These are phyloP conservation scores for Tetranychus piercei DNA, from an alignment of 2,888 invertebrate species.

Conservation along the genomic window DNA sequence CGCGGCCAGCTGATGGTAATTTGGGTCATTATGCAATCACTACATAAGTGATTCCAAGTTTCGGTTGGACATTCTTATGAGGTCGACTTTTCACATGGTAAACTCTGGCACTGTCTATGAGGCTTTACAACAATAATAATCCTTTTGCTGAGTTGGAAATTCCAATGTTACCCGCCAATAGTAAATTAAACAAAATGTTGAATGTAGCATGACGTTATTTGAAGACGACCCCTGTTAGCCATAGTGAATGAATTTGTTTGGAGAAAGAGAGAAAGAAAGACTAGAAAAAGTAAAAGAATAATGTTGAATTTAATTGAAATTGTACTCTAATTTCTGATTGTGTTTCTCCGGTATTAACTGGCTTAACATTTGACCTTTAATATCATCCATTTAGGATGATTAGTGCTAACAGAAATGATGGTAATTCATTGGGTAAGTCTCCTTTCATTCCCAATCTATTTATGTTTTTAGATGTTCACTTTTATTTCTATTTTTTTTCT, in stretches of 20 bases:
- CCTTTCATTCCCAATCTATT: background rate
- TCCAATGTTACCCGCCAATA: too few relatives aligned
- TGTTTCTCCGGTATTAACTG: background rate
- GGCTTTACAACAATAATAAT: too few relatives aligned
- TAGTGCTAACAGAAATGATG: background rate
- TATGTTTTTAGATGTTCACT: background rate
- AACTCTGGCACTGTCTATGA: too few relatives aligned
- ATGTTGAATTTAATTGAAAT: background rate
- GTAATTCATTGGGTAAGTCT: background rate
- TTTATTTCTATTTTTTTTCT: background rate
- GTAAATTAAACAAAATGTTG: too few relatives aligned
- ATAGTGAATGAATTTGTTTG: background rate
- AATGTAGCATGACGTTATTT: background rate
- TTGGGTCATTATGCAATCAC: too few relatives aligned
- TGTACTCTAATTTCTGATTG: background rate
- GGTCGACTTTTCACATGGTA: too few relatives aligned
- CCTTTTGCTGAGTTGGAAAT: too few relatives aligned
- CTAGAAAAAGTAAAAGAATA: background rate
- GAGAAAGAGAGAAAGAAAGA: slow-evolving; percentile 5
- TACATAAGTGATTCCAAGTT: too few relatives aligned
- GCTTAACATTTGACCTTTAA: background rate
- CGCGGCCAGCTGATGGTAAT: too few relatives aligned
- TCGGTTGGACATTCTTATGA: too few relatives aligned
- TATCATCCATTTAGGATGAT: background rate
- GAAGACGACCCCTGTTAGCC: background rate